Percentiles rank a stretch among this genome's conserved stretches.
phyloP scores from a whole-genome alignment of 2,113 vertebrate species.

The Indicator maculatus region DNA sequence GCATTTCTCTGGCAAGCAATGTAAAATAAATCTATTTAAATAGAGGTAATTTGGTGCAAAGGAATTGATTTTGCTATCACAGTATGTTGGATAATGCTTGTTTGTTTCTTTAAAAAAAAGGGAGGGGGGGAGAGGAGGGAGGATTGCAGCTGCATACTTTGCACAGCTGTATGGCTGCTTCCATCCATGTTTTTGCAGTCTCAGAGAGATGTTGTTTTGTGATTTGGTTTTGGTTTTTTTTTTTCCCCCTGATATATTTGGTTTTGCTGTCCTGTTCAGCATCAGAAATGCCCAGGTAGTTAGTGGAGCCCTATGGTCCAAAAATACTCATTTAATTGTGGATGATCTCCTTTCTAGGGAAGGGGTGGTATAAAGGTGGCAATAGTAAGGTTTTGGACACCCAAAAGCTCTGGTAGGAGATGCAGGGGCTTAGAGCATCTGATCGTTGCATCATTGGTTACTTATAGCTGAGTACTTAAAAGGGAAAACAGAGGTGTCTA shows the following conservation, averaged over 20 bases:
- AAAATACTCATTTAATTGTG: neutral
- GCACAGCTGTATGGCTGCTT: neutral
- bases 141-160: neutral
- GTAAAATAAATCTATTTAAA: slow-evolving; percentile 47
- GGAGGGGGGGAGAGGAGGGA: neutral
- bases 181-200: neutral
- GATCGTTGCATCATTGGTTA: neutral
- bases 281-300: neutral
- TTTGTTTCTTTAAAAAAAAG: neutral
- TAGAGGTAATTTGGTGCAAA: slow-evolving; percentile 43
- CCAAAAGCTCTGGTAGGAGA: neutral
- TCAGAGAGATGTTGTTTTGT: neutral
- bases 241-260: neutral
- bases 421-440: neutral
- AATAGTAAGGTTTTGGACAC: neutral
- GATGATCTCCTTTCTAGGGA: neutral
- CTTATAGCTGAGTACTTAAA: neutral
- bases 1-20: neutral
- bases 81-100: neutral
- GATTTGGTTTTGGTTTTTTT: neutral
- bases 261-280: neutral
- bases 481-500: neutral
- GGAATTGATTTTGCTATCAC: slow-evolving; percentile 36
- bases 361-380: neutral
- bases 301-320: neutral